Evolutionary conservation across 2,113 vertebrate species (phyloP), one percentile per base, ranked within the genome.

Genomic region (Pandion haliaetus): DNA sequence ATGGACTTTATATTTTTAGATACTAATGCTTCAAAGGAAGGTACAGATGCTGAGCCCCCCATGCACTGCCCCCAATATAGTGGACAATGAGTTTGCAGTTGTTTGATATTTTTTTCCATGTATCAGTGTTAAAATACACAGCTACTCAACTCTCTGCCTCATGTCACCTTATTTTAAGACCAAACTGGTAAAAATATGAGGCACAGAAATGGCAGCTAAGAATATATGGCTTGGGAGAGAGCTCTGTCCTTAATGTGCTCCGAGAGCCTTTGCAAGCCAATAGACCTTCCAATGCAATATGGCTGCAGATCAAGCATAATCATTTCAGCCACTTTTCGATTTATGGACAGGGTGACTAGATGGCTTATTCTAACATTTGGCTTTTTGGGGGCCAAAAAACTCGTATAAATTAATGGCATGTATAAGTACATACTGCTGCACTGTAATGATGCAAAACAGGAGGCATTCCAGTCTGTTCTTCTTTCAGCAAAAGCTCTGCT

Each of bases 341-440:
- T 97, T 93, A 90, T 44, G 45, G 72, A 80, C 66, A 74, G 57
- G 71, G 32, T 86, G 49, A 96, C 36, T 94, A 62, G 67, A 59
- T 58, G 71, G 83, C 20, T 96, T 87, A 95, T 84, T 73, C 50
- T 65, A 90, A 67, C 77, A 93, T 86, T 81, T 95, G 83, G 80
- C 25, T 78, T 86, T 79, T 42, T 2, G 7, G 69, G 52, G 88
- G 25, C 65, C 65, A 82, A 95, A 95, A 95, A 90, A 28, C 78
- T 73, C 95, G 74, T 88, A 61, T 95, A 93, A 96, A 93, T 96
- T 95, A 95, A 90, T 66, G 29, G 42, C 89, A 95, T 85, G 40
- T 85, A 58, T 91, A 82, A 95, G 49, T 73, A 69, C 28, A 76
- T 85, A 87, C 88, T 89, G 78, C 77, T 89, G 73, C 66, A 69